A percentile compares a stretch with the other conserved stretches of the same genome.
These are phyloP conservation scores for Troides helena DNA, from an alignment of 2,888 invertebrate genomes.

Conservation along the genomic window DNA sequence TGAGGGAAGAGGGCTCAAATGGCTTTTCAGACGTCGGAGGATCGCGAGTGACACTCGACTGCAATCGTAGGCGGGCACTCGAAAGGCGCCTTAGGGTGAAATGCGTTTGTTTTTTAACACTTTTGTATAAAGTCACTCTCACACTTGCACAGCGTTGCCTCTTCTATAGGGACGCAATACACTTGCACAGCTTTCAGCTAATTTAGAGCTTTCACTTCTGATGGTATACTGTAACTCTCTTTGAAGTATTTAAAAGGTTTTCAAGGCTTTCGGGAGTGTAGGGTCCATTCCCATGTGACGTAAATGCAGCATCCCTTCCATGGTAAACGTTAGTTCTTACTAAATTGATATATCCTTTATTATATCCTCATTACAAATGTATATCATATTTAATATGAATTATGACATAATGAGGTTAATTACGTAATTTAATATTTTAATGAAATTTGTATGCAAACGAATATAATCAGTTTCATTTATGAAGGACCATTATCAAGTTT, in stretches of 20 bases:
- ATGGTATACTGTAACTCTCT: conserved; percentile 1
- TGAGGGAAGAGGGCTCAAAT: conserved; percentile 41
- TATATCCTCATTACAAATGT: too few relatives aligned
- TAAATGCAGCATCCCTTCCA: too few relatives aligned
- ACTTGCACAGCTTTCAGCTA: conserved; percentile 24
- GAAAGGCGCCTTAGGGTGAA: conserved; percentile 26
- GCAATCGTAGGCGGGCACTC: conserved; percentile 37
- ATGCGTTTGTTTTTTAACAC: conserved; percentile 30
- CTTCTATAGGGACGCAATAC: not conserved
- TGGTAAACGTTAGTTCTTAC: too few relatives aligned
- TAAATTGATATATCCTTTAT: too few relatives aligned
- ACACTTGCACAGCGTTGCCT: conserved; percentile 8
- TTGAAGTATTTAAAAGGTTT: conserved; percentile 20
- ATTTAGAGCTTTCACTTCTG: conserved; percentile 1
- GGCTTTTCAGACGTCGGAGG: conserved; percentile 40
- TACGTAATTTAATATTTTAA: too few relatives aligned
- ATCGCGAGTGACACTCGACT: conserved; percentile 35
- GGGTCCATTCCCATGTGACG: too few relatives aligned
- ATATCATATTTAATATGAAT: too few relatives aligned
- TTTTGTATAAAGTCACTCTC: conserved; percentile 17
- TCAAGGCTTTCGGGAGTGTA: not conserved
- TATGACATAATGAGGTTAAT: too few relatives aligned
- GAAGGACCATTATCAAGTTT: too few relatives aligned
- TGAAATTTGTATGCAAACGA: too few relatives aligned
- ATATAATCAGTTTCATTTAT: too few relatives aligned